Conservation (phyloP, 2,888 invertebrate genomes). For the Serripes groenlandicus region DNA sequence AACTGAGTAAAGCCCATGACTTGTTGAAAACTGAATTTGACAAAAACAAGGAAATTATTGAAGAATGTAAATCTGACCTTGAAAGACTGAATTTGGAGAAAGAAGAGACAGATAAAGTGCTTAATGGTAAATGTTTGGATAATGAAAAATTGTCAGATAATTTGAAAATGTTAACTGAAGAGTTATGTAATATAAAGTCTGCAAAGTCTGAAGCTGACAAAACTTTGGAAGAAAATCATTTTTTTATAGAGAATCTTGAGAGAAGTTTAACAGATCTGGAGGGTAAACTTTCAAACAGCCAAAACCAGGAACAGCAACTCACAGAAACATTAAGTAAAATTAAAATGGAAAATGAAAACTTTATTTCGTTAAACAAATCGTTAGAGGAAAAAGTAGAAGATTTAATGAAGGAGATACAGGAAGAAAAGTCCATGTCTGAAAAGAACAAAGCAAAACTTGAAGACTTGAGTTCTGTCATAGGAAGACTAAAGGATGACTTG, state of each 20-base stretch:
- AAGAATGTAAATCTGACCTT: conserved; percentile 21
- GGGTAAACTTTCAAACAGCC: neutral
- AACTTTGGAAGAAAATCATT: conserved; percentile 18
- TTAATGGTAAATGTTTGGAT: conserved; percentile 45
- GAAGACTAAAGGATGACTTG: conserved; percentile 25
- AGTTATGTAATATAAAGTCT: conserved; percentile 23
- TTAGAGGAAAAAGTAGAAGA: neutral
- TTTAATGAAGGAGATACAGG: neutral
- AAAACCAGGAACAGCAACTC: neutral
- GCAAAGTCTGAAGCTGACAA: conserved; percentile 33
- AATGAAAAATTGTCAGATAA: conserved; percentile 47
- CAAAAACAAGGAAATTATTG: conserved; percentile 1
- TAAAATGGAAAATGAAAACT: neutral
- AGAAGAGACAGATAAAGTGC: conserved; percentile 55
- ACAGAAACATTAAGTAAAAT: neutral
- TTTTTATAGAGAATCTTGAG: neutral
- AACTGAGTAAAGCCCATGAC: conserved; percentile 26
- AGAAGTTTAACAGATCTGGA: neutral
- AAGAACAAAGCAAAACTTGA: neutral
- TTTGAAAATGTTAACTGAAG: conserved; percentile 31
- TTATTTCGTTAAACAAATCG: neutral
- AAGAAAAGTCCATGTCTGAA: neutral
- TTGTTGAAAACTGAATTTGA: conserved; percentile 19
- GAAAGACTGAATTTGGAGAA: conserved; percentile 32
- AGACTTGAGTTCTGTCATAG: neutral